phyloP scores from a whole-genome alignment of 2,113 vertebrate species.

The Hippocampus guttulatus region DNA sequence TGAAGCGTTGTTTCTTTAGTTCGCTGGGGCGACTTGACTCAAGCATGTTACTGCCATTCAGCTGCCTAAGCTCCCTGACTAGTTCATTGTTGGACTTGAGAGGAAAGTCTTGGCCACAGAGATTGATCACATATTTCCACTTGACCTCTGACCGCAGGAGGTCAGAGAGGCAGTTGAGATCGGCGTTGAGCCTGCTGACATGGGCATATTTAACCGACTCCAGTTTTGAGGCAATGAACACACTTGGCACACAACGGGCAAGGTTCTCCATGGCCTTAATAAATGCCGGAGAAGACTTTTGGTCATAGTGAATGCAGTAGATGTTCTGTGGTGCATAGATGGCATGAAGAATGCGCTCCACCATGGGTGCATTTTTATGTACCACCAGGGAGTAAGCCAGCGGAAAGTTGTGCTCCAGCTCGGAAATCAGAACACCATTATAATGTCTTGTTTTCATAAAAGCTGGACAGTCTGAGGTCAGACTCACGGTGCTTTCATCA shows the following conservation, averaged over 20 bases:
- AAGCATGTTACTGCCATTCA: constrained; percentile 84
- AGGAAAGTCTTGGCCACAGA: constrained; percentile 94
- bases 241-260: constrained; percentile 81
- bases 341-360: constrained; percentile 84
- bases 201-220: constrained; percentile 86
- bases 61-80: constrained; percentile 78
- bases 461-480: constrained; percentile 75
- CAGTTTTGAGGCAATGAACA: constrained; percentile 86
- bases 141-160: constrained; percentile 75
- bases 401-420: constrained; percentile 78
- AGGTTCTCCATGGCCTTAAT: constrained; percentile 80
- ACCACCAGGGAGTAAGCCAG: constrained; percentile 89
- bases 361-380: constrained; percentile 88
- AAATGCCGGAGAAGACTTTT: constrained; percentile 78
- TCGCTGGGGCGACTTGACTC: constrained; percentile 80
- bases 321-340: constrained; percentile 82
- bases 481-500: constrained; percentile 73
- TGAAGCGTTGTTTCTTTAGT: constrained; percentile 81
- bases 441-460: constrained; percentile 77
- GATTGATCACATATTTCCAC: constrained; percentile 89
- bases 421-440: constrained; percentile 66
- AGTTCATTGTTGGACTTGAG: constrained; percentile 84
- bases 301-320: constrained; percentile 92
- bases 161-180: constrained; percentile 88
- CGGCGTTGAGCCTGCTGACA: constrained; percentile 85